phyloP scores from a whole-genome alignment of 1,140 invertebrate genomes.

The Halictus rubicundus region DNA sequence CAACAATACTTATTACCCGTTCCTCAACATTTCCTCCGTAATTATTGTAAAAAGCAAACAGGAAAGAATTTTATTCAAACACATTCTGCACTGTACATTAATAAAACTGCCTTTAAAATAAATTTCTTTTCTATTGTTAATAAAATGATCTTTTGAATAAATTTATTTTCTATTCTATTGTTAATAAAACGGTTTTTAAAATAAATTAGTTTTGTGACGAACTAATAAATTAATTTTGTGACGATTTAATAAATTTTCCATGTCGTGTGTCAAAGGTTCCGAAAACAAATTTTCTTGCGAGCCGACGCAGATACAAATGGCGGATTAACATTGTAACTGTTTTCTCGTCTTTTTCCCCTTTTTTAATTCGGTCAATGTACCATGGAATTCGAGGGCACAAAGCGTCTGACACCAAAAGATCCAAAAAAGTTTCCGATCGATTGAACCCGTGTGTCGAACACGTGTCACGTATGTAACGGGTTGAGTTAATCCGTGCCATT shows the following conservation, averaged over 20 bases:
- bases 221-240: no score
- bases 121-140: no score
- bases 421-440: constrained; percentile 59
- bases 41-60: background rate
- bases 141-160: no score
- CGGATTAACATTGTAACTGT: background rate
- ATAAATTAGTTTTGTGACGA: no score
- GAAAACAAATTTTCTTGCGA: background rate
- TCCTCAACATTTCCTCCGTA: background rate
- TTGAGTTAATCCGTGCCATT: constrained; percentile 63
- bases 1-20: constrained; percentile 2
- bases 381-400: constrained; percentile 45
- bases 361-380: constrained; percentile 35
- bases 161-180: no score
- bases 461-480: constrained; percentile 63
- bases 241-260: no score
- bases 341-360: constrained; percentile 1
- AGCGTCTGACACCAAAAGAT: constrained; percentile 58
- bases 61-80: background rate
- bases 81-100: no score
- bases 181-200: no score
- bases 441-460: constrained; percentile 51
- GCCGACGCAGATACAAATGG: background rate
- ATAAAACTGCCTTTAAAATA: no score
- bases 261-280: no score